phyloP scores from a whole-genome alignment of 2,797 vertebrate genomes.

The Mus caroli region DNA sequence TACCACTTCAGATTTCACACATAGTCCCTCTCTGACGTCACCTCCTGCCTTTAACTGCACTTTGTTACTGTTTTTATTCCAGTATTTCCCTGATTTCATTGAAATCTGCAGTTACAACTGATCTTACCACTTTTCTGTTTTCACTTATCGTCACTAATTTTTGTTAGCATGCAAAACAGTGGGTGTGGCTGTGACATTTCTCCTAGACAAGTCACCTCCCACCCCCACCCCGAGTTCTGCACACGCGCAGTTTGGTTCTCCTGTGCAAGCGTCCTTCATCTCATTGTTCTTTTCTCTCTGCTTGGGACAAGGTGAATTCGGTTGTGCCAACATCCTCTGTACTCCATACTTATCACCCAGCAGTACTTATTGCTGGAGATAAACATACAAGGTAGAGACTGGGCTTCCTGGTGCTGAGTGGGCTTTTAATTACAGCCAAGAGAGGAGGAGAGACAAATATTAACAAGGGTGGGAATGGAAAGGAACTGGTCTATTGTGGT shows the following conservation, averaged over 20 bases:
- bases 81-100: not conserved
- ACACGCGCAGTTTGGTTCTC: not conserved
- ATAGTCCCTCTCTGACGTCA: not conserved
- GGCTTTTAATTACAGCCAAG: conserved; percentile 24
- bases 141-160: not conserved
- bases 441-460: not conserved
- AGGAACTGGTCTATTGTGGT: too few relatives aligned
- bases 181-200: not conserved
- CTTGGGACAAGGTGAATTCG: not conserved
- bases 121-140: not conserved
- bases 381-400: not conserved
- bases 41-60: not conserved
- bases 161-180: not conserved
- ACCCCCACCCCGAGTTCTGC: not conserved
- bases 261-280: not conserved
- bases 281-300: not conserved
- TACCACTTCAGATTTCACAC: not conserved
- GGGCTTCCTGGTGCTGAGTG: not conserved
- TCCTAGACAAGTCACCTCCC: not conserved
- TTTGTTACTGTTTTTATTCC: conserved; percentile 4
- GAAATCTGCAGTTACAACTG: not conserved
- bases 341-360: not conserved
- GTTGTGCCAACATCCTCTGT: not conserved
- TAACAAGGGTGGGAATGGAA: not conserved
- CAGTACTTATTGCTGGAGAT: not conserved